Conservation (phyloP, 64 coral and sea anemone species). For the Montipora foliosa region DNA sequence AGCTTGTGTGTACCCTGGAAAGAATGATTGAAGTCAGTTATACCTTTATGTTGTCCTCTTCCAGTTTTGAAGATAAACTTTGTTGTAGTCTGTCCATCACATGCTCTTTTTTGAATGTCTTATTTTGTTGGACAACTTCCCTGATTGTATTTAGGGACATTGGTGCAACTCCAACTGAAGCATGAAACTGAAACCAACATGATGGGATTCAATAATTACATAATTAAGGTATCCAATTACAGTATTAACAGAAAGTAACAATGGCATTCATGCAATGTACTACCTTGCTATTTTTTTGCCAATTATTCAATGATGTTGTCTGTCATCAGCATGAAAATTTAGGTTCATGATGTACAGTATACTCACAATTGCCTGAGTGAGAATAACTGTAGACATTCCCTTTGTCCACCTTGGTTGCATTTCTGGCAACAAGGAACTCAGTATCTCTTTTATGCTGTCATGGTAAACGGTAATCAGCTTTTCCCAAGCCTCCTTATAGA, state of each 20-base stretch:
- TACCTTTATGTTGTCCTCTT: background rate
- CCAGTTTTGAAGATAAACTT: background rate
- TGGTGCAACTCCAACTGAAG: background rate
- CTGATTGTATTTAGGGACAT: background rate
- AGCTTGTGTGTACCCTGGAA: no score
- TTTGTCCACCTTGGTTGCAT: background rate
- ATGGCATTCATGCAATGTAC: background rate
- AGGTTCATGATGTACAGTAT: background rate
- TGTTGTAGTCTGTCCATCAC: background rate
- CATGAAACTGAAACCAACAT: background rate
- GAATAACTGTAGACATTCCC: background rate
- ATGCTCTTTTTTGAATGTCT: background rate
- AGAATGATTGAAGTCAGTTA: no score
- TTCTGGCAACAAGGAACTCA: slow-evolving; percentile 12
- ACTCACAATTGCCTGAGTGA: background rate
- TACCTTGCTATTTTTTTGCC: no score
- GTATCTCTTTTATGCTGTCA: background rate
- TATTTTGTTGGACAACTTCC: background rate
- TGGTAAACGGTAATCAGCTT: background rate
- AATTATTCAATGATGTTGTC: no score
- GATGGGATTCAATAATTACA: background rate
- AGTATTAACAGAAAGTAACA: background rate
- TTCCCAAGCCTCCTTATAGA: background rate
- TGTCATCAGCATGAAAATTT: background rate
- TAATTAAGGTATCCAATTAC: background rate